Evolutionary conservation across 2,888 invertebrate species (phyloP).

Genomic region (Trachelus stipa): DNA sequence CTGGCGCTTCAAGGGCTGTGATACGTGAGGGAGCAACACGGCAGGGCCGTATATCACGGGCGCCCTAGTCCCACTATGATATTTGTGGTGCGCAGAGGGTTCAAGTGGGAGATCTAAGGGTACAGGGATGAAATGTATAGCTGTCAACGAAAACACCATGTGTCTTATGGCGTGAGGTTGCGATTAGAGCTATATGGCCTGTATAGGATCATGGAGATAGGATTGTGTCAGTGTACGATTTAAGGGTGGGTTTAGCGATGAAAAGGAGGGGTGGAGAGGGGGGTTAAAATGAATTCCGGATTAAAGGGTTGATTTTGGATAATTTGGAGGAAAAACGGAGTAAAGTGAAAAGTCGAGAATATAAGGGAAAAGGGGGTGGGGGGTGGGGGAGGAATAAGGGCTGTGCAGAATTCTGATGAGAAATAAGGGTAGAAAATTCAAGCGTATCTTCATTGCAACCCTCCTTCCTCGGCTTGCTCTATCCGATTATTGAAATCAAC

Average conservation of each 20-base stretch:
- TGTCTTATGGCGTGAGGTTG: slow-evolving; percentile 3
- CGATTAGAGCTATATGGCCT: neutral
- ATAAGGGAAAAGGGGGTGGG: neutral
- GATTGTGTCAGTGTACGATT: neutral
- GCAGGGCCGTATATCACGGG: neutral
- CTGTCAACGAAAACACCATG: slow-evolving; percentile 1
- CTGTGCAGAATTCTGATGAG: neutral
- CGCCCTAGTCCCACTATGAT: neutral
- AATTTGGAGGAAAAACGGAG: neutral
- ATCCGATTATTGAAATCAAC: neutral
- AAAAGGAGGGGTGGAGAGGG: neutral
- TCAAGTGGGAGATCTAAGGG: neutral
- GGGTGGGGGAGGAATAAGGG: neutral
- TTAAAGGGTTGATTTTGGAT: neutral
- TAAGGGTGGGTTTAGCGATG: neutral
- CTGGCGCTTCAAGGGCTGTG: neutral
- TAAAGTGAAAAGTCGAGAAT: neutral
- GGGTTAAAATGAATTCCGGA: neutral
- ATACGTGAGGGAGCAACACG: neutral
- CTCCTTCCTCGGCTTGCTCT: neutral
- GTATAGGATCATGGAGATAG: neutral
- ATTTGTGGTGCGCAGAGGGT: slow-evolving; percentile 4
- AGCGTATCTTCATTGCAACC: neutral
- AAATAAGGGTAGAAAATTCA: neutral
- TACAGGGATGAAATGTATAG: neutral